Conservation (phyloP, 2,797 vertebrate species). For the Buphagus erythrorhynchus region DNA sequence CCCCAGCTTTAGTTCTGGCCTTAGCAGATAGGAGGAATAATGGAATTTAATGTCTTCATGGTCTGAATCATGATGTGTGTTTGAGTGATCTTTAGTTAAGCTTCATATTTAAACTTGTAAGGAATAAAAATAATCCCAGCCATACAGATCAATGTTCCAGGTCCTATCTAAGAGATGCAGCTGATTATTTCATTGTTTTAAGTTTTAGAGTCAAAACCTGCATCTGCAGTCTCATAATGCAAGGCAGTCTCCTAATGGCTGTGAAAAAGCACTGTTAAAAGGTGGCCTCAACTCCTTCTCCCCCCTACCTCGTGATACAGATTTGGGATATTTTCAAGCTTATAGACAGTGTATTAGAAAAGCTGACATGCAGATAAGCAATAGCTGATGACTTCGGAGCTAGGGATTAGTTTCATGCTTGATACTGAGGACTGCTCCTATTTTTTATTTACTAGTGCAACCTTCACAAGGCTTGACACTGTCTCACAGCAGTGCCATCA, state of each 20-base stretch:
- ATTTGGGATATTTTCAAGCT: neutral
- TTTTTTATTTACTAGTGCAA: neutral
- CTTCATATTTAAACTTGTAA: neutral
- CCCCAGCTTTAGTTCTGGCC: neutral
- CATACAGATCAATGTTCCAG: neutral
- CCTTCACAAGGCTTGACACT: neutral
- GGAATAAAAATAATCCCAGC: neutral
- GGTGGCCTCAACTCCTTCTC: neutral
- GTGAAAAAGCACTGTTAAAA: neutral
- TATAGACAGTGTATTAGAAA: neutral
- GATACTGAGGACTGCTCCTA: neutral
- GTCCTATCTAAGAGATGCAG: neutral
- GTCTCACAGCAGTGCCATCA: neutral
- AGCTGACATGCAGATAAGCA: neutral
- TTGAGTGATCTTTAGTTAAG: neutral
- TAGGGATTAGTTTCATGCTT: neutral
- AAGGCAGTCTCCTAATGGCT: neutral
- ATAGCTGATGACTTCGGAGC: neutral
- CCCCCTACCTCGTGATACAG: neutral
- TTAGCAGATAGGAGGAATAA: neutral
- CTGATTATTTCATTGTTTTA: neutral
- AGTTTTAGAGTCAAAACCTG: neutral
- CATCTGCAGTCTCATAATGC: neutral
- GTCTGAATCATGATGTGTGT: neutral
- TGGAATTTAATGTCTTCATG: neutral